Evolutionary conservation across 2,797 vertebrate genomes (phyloP), one percentile per base, ranked within the genome.

Genomic region (Danio aesculapii): DNA sequence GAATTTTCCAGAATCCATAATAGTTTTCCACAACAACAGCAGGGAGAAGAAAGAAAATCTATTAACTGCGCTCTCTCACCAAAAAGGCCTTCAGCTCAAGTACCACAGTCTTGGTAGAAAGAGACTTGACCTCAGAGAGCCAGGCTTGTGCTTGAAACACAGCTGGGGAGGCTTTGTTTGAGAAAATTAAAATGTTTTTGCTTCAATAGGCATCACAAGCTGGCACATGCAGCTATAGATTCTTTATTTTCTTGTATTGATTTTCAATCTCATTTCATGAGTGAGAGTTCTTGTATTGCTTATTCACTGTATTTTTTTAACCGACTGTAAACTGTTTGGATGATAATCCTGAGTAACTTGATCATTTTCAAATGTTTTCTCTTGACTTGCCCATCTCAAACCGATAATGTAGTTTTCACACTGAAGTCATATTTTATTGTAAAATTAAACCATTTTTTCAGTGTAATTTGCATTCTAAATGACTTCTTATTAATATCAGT

Each of bases 1-100:
- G 91, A 92, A 89, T 92, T 94, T 92, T 89, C 86, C 81, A 87
- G 85, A 94, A 91, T 91, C 92, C 91, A 95, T 94, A 92, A 91
- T 93, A 94, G 93, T 93, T 91, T 90, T 90, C 81, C 87, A 83
- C 86, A 93, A 95, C 92, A 94, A 92, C 92, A 94, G 92, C 90
- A 89, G 91, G 59, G 84, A 88, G 89, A 93, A 95, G 89, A 95
- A 95, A 94, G 90, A 90, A 95, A 93, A 88, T 94, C 94, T 92
- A 92, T 96, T 97, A 95, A 95, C 94, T 91, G 93, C 93, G 92
- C 91, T 94, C 94, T 95, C 94, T 95, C 92, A 91, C 91, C 93
- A 93, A 93, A 91, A 95, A 95, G 94, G 93, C 93, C 95, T 97
- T 96, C 94, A 94, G 89, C 93, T 96, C 88, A 93, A 96, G 93